These are phyloP conservation scores for Diaperis boleti DNA, from an alignment of 2,888 invertebrate species.

Conservation along the genomic window DNA sequence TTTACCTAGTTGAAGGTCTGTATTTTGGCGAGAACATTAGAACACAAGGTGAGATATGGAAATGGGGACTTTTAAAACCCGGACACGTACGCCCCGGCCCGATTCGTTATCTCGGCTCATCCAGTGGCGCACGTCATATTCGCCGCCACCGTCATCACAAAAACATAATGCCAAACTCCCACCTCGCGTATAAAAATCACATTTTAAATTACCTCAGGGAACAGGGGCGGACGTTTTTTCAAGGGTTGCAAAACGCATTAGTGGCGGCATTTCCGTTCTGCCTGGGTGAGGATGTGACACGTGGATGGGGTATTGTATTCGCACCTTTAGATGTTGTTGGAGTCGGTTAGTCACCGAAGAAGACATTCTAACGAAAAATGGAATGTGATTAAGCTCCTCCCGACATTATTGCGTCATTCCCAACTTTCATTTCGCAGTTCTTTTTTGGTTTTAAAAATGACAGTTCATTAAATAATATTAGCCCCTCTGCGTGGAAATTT, in stretches of 20 bases:
- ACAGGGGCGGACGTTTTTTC: constrained; percentile 20
- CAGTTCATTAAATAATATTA: too few species aligned
- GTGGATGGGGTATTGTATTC: background rate
- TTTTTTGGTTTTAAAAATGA: too few species aligned
- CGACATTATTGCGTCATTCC: too few species aligned
- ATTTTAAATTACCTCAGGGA: constrained; percentile 55
- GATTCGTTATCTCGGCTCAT: constrained; percentile 56
- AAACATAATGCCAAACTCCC: constrained; percentile 33
- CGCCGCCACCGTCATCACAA: constrained; percentile 36
- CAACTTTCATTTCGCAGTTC: too few species aligned
- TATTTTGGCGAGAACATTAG: constrained; percentile 31
- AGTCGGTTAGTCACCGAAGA: too few species aligned
- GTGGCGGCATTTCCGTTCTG: constrained; percentile 1
- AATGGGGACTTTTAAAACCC: constrained; percentile 35
- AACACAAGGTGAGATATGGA: constrained; percentile 38
- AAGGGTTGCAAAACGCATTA: constrained; percentile 7
- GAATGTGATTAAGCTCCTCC: too few species aligned
- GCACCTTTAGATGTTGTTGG: background rate
- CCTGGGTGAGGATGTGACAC: background rate
- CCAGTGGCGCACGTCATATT: constrained; percentile 47
- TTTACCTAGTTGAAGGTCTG: constrained; percentile 6
- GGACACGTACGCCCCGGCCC: constrained; percentile 53
- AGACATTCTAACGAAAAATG: too few species aligned
- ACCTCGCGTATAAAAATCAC: constrained; percentile 50
- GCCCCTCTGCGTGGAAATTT: too few species aligned